Conservation (phyloP, 2,113 vertebrate species). For the Riparia riparia region DNA sequence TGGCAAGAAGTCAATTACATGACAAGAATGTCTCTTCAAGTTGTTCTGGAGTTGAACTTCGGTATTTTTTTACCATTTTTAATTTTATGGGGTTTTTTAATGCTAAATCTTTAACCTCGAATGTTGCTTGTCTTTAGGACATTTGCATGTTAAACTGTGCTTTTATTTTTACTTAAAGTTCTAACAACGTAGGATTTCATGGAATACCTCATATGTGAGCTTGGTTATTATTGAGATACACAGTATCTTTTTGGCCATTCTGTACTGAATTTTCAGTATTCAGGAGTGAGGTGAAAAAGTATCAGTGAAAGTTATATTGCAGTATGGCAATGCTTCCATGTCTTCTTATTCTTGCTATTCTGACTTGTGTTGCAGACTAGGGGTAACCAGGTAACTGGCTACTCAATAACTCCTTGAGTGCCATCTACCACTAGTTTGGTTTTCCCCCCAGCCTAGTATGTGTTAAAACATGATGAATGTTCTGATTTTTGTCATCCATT, state of each 20-base stretch:
- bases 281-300: not conserved
- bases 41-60: not conserved
- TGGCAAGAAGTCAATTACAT: not conserved
- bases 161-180: not conserved
- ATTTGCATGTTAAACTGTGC: not conserved
- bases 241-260: not conserved
- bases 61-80: not conserved
- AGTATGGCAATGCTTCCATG: not conserved
- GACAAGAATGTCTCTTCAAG: not conserved
- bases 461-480: not conserved
- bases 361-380: not conserved
- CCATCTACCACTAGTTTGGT: not conserved
- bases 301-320: not conserved
- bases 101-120: not conserved
- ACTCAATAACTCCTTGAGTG: not conserved
- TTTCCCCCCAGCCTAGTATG: fast-evolving
- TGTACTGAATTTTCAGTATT: not conserved
- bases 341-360: not conserved
- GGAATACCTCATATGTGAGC: not conserved
- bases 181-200: not conserved
- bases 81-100: not conserved
- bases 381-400: not conserved
- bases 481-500: not conserved
- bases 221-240: fast-evolving
- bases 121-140: not conserved